These are phyloP conservation scores for Micromesistius poutassou DNA, from an alignment of 2,797 vertebrate species.

Conservation along the genomic window DNA sequence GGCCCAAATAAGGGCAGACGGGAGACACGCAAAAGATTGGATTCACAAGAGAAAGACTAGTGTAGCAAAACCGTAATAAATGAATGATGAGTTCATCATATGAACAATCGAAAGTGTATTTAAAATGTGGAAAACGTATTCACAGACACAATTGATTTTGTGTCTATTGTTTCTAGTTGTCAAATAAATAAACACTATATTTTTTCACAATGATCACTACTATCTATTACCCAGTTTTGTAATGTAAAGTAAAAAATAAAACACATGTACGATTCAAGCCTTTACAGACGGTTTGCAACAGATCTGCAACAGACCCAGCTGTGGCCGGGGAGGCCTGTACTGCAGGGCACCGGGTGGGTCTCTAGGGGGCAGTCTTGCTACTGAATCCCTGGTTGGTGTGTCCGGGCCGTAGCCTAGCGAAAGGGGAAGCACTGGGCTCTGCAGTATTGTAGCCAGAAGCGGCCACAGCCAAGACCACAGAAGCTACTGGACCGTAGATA, in stretches of 20 bases:
- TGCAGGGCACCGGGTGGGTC: constrained; percentile 22
- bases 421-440: constrained; percentile 30
- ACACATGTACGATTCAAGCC: no score
- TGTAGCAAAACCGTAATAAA: not conserved
- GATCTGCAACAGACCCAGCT: not conserved
- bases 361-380: constrained; percentile 60
- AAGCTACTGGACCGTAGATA: constrained; percentile 31
- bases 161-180: no score
- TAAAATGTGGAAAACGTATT: not conserved
- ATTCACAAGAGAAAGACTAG: not conserved
- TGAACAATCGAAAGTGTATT: not conserved
- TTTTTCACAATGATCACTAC: no score
- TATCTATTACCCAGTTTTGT: no score
- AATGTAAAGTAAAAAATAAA: no score
- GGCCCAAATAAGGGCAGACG: not conserved
- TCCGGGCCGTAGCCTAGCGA: constrained; percentile 6
- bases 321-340: not conserved
- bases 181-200: no score
- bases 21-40: not conserved
- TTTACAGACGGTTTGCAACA: not conserved
- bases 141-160: not conserved
- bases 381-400: constrained; percentile 12
- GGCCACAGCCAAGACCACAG: constrained; percentile 32
- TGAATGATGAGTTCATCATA: not conserved
- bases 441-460: constrained; percentile 26